Evolutionary conservation across 2,797 vertebrate species (phyloP).

Genomic region (Sebastes iracundus): DNA sequence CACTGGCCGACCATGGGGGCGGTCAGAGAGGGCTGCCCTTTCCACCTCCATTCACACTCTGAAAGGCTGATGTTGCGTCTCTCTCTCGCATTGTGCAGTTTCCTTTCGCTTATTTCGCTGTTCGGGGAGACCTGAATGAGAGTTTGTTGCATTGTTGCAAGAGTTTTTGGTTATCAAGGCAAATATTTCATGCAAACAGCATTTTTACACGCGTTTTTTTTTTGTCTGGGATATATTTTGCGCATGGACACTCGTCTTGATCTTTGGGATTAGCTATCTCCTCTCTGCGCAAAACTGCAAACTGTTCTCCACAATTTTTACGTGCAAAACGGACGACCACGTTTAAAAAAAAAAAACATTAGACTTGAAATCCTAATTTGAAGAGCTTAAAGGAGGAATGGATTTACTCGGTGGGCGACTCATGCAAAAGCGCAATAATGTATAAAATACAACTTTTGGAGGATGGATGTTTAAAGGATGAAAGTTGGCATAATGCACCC

Average conservation of each 20-base stretch:
- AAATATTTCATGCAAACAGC: background rate
- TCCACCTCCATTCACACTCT: constrained; percentile 75
- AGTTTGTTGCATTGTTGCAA: constrained; percentile 1
- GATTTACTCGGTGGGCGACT: constrained; percentile 55
- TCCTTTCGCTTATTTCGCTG: constrained; percentile 30
- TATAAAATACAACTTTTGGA: constrained; percentile 40
- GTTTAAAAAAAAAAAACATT: background rate
- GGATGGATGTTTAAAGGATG: constrained; percentile 8
- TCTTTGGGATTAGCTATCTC: constrained; percentile 16
- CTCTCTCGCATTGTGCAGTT: constrained; percentile 65
- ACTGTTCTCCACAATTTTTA: constrained; percentile 13
- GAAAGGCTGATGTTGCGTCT: constrained; percentile 70
- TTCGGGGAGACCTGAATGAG: constrained; percentile 6
- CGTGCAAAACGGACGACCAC: constrained; percentile 12
- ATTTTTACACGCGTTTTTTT: background rate
- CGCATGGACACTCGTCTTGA: constrained; percentile 2
- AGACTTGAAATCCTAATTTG: background rate
- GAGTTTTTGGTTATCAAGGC: constrained; percentile 11
- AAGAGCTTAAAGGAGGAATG: constrained; percentile 66
- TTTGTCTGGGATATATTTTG: background rate
- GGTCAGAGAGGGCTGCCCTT: constrained; percentile 75
- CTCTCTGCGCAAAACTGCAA: constrained; percentile 22
- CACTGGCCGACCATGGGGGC: constrained; percentile 69
- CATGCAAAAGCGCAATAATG: constrained; percentile 67
- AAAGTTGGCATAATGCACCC: background rate